Evolutionary conservation across 2,888 invertebrate genomes (phyloP).

Genomic region (Arrhopalites spinosus): DNA sequence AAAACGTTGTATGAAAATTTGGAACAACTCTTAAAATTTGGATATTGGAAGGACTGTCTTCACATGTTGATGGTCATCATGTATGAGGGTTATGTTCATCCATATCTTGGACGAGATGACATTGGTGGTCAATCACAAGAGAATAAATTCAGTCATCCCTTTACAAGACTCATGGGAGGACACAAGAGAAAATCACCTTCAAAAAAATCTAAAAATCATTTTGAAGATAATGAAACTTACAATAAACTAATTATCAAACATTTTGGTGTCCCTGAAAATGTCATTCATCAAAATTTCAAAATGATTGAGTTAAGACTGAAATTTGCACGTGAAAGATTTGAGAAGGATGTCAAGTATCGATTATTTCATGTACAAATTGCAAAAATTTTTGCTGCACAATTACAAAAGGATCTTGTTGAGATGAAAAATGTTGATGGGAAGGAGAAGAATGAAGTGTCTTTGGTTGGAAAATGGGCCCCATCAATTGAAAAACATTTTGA

Average conservation of each 20-base stretch:
- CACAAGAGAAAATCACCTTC: neutral
- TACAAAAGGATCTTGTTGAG: constrained; percentile 33
- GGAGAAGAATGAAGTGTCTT: constrained; percentile 23
- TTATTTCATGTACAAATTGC: constrained; percentile 42
- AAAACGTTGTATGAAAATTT: constrained; percentile 45
- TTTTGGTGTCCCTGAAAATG: neutral
- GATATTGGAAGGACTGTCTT: constrained; percentile 51
- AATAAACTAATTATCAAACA: constrained; percentile 14
- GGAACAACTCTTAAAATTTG: constrained; percentile 37
- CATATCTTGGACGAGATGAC: constrained; percentile 35
- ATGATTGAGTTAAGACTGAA: constrained; percentile 20
- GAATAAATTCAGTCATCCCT: neutral
- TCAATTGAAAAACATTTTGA: constrained; percentile 48
- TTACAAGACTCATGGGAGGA: neutral
- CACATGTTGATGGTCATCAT: constrained; percentile 39
- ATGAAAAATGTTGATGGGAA: neutral
- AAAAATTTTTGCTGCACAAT: constrained; percentile 41
- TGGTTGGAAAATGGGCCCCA: constrained; percentile 50
- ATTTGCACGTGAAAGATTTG: constrained; percentile 40
- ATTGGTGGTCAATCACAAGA: neutral
- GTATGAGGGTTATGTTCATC: constrained; percentile 40
- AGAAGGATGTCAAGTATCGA: constrained; percentile 40
- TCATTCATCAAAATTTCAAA: neutral
- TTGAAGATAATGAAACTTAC: constrained; percentile 32
- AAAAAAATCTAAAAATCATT: constrained; percentile 4